Conservation (phyloP, 2,113 vertebrate genomes). For the Probosciger aterrimus region DNA sequence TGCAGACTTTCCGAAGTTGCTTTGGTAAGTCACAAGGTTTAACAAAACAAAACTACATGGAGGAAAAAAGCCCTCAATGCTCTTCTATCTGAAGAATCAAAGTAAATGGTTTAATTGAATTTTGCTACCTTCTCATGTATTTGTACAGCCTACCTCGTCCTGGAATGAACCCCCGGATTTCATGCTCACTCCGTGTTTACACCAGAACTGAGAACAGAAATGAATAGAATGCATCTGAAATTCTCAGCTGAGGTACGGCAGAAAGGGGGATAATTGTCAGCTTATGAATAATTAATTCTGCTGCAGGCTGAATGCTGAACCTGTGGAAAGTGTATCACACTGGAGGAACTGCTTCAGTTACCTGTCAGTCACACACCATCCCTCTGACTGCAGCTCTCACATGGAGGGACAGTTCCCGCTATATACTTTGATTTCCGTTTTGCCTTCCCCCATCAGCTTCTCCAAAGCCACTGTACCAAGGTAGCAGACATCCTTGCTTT, state of each 20-base stretch:
- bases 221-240: background rate
- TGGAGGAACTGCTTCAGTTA: background rate
- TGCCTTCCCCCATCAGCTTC: background rate
- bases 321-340: background rate
- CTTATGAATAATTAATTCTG: background rate
- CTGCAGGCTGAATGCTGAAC: background rate
- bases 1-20: background rate
- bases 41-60: background rate
- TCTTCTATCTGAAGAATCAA: background rate
- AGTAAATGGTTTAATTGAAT: background rate
- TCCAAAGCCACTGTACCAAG: background rate
- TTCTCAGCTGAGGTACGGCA: background rate
- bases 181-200: background rate
- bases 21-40: background rate
- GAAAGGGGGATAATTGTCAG: background rate
- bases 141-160: background rate
- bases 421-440: background rate
- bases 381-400: background rate
- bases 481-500: background rate
- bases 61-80: background rate
- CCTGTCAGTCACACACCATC: accelerated
- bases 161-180: accelerated
- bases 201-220: background rate
- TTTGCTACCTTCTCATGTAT: background rate
- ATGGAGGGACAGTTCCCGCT: background rate